Base-by-base conservation (phyloP, 2,797 vertebrate species). In the Acanthurus tractus region DNA sequence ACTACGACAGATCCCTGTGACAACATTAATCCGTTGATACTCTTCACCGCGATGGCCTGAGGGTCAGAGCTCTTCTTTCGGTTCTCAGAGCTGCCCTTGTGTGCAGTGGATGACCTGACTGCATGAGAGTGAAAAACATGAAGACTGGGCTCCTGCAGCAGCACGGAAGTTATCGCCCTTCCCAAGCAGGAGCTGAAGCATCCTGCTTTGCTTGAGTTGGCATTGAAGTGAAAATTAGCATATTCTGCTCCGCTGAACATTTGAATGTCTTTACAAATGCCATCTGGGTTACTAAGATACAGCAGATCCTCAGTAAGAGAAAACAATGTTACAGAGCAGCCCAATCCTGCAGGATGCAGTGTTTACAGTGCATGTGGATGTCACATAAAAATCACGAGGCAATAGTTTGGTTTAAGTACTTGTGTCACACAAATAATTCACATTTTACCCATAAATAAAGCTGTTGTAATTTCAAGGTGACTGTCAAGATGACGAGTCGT, bases 231-330 rank as follows among this genome's bases (percentile, higher is more conserved):
- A 48, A 42, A 86, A 89, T 86, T 78, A 78, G 73, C 78, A 87
- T 86, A 73, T 56, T 78, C 69, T 74, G 72, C 79, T 76, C 70
- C 20, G 73, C n/a, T 83, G 74, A 84, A 85, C 56, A 76, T 76
- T 86, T 85, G 53, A 86, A 86, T 86, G 56, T 68, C 80, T 87
- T 89, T 74, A 70, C 52, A 81, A 85, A 77, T 66, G 42, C 62
- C 68, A 79, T 84, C 77, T 76, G 66, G 65, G 83, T 89, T 81
- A 78, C 73, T 70, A 79, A 87, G 79, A 86, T 81, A 83, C 85
- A 72, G 63, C 58, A 89, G 82, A 75, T 81, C 62, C 77, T 82
- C 36, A 34, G 34, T 49, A 22, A 48, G 44, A 46, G 40, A 54
- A 46, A 49, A 53, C 17, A 20, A 48, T 45, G 18, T 48, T 45